These are phyloP conservation scores for Anseranas semipalmata DNA, from an alignment of 2,113 vertebrate genomes.

Conservation along the genomic window DNA sequence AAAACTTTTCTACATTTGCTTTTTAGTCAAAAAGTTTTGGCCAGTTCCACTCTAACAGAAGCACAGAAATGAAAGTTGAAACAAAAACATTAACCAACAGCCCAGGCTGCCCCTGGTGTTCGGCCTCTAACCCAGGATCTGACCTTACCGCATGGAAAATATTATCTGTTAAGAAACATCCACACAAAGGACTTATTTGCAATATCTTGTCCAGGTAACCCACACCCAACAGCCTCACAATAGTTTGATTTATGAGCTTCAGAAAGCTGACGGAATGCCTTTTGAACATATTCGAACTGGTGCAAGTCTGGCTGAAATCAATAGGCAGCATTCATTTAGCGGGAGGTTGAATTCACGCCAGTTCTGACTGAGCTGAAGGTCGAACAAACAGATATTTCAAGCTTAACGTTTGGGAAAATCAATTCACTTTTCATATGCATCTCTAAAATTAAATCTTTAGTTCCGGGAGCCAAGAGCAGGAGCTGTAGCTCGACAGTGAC, in stretches of 20 bases:
- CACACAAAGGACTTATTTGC: background rate
- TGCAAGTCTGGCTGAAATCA: background rate
- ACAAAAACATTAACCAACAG: background rate
- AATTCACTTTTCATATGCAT: background rate
- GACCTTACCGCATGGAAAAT: background rate
- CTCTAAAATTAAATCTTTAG: background rate
- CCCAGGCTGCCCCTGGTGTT: background rate
- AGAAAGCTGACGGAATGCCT: background rate
- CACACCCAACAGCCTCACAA: background rate
- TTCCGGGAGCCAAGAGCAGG: background rate
- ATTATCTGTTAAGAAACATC: background rate
- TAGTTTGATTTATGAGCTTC: background rate
- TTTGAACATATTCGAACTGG: background rate
- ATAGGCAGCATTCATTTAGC: constrained; percentile 10
- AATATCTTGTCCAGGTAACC: background rate
- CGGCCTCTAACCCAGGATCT: background rate
- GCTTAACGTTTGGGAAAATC: constrained; percentile 7
- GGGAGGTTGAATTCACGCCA: background rate
- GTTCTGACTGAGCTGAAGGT: background rate
- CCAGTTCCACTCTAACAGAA: background rate
- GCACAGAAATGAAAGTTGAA: background rate
- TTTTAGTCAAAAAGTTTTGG: background rate
- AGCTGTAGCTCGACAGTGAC: background rate
- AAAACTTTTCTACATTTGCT: background rate
- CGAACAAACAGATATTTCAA: constrained; percentile 26